Conservation (phyloP, 2,113 vertebrate genomes). For the Pelecanus crispus region DNA sequence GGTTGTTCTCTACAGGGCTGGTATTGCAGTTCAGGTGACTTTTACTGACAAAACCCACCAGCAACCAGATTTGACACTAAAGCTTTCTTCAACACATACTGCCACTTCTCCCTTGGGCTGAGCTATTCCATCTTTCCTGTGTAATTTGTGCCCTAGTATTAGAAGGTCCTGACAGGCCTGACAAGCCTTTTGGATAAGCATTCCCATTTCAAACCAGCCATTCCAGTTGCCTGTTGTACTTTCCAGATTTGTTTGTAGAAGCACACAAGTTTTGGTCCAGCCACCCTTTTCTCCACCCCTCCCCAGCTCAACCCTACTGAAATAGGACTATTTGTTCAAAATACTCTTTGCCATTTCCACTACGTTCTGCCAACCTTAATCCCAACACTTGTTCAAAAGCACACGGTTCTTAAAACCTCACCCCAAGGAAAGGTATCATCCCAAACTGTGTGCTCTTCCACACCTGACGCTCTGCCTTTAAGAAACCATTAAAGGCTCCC, state of each 20-base stretch:
- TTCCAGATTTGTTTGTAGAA: not conserved
- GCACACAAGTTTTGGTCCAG: not conserved
- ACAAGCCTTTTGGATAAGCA: not conserved
- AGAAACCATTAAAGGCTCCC: not conserved
- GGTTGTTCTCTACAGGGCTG: not conserved
- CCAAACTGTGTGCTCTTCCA: not conserved
- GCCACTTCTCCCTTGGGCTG: not conserved
- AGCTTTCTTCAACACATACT: not conserved
- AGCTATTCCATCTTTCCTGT: not conserved
- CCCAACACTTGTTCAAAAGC: not conserved
- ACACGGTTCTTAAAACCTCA: not conserved
- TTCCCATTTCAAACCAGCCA: not conserved
- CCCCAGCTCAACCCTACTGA: not conserved
- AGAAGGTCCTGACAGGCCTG: not conserved
- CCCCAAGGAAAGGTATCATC: not conserved
- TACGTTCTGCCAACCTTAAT: not conserved
- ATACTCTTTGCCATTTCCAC: not conserved
- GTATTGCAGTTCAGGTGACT: not conserved
- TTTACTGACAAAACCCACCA: not conserved
- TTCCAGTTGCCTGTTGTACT: not conserved
- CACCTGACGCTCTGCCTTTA: not conserved
- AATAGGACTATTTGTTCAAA: not conserved
- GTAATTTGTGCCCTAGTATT: not conserved
- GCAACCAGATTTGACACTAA: not conserved
- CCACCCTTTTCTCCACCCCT: rapidly evolving